Percentiles rank a stretch among this genome's conserved stretches.
Conservation (phyloP, 1,140 invertebrate genomes). For the Fopius arisanus region DNA sequence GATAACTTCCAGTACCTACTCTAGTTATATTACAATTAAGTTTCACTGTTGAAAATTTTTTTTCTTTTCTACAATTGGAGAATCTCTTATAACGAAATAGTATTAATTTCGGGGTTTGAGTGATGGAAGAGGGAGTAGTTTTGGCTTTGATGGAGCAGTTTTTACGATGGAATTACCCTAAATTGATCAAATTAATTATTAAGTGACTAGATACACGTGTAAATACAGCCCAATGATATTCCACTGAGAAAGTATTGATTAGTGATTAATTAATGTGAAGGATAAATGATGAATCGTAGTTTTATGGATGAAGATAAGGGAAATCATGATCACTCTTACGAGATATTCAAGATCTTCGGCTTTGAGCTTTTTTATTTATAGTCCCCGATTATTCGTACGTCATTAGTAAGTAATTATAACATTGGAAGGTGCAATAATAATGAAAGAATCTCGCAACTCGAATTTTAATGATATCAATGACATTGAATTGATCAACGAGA, state of each 20-base stretch:
- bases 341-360: not conserved
- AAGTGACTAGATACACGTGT: slow-evolving; percentile 30
- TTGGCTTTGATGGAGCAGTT: not conserved
- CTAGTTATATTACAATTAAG: not conserved
- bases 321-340: not conserved
- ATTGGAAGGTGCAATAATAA: not conserved
- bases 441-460: not conserved
- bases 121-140: not conserved
- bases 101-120: not conserved
- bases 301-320: not conserved
- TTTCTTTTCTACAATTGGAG: not conserved
- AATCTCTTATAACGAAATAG: not conserved
- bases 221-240: slow-evolving; percentile 33
- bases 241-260: slow-evolving; percentile 26
- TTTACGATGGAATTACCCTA: not conserved
- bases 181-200: slow-evolving; percentile 4
- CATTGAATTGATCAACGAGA: not conserved
- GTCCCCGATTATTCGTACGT: not conserved
- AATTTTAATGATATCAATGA: not conserved
- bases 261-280: slow-evolving; percentile 1
- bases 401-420: not conserved
- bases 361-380: slow-evolving; percentile 2
- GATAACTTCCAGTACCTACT: not conserved
- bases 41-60: not conserved
- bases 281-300: not conserved